Evolutionary conservation across 2,888 invertebrate genomes (phyloP).

Genomic region (Thecocarcelia acutangulata): DNA sequence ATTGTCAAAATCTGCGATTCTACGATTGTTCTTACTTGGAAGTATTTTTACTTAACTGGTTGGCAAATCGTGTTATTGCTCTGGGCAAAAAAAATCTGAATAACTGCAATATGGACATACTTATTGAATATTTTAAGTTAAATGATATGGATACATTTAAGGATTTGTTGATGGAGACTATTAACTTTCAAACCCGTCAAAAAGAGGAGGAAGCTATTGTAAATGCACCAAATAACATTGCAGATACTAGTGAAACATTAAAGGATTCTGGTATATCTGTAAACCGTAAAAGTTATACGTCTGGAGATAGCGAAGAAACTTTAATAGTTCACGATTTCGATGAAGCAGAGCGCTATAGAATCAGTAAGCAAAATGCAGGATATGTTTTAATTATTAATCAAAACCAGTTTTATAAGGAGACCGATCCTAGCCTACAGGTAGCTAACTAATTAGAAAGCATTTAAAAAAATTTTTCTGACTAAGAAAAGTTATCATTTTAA

Average conservation of each 20-base stretch:
- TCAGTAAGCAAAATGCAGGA: conserved; percentile 74
- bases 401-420: conserved; percentile 73
- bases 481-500: not conserved
- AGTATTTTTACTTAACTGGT: conserved; percentile 78
- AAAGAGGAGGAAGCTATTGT: conserved; percentile 33
- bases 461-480: not conserved
- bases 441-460: not conserved
- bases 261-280: conserved; percentile 58
- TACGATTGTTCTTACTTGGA: conserved; percentile 76
- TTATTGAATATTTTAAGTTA: conserved; percentile 77
- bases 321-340: conserved; percentile 32
- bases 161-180: conserved; percentile 72
- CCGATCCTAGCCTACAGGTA: conserved; percentile 73
- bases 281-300: not conserved
- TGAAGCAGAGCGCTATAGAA: conserved; percentile 70
- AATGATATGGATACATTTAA: conserved; percentile 74
- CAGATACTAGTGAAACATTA: not conserved
- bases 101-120: conserved; percentile 74
- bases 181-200: conserved; percentile 60
- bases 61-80: conserved; percentile 73
- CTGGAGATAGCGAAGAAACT: not conserved
- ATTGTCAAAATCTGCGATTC: conserved; percentile 72
- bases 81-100: conserved; percentile 71
- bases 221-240: no score
- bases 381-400: conserved; percentile 79